Evolutionary conservation across 2,113 vertebrate genomes (phyloP), one percentile per base, ranked within the genome.

Genomic region (Albula glossodonta): DNA sequence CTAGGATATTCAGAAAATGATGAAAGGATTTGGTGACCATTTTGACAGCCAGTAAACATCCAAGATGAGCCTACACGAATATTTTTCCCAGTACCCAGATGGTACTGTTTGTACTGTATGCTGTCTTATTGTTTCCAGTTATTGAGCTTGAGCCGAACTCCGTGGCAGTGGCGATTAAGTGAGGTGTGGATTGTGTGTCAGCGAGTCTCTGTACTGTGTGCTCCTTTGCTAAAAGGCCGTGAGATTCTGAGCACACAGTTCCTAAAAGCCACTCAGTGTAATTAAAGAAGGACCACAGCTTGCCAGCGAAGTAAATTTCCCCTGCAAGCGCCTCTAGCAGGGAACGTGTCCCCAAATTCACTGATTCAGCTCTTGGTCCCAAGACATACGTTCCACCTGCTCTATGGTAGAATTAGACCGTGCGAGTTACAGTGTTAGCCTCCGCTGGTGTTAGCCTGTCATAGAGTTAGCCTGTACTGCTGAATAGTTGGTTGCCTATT

Each of bases 181-280:
- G 53, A 57, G 51, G 48, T 79, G 74, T 78, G 51, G n/a, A 8
- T 41, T 22, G n/a, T 48, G 25, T 53, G 3, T 78, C n/a, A 53
- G 77, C 8, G 51, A 31, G 50, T 51, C 56, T 11, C 31, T 13
- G 0, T 85, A 25, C 12, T 70, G 31, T 50, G 51, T 74, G 17
- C 11, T 57, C 31, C 49, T 50, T 80, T 12, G 57, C 80, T 51
- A n/a, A 74, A 53, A 78, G 22, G 51, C 50, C 52, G 22, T 53
- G 48, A 31, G n/a, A 51, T 41, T 50, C 60, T 5, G 41, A 19
- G 50, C 17, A 11, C 81, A 63, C 41, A 22, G 53, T 31, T 41
- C 70, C 52, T 63, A 60, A 83, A 49, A 83, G 53, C 52, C 51
- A 84, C 50, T 84, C 70, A 17, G 51, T 84, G 66, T 41, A 50